Base-by-base conservation (phyloP, 2,113 vertebrate genomes). In the Elephas maximus region DNA sequence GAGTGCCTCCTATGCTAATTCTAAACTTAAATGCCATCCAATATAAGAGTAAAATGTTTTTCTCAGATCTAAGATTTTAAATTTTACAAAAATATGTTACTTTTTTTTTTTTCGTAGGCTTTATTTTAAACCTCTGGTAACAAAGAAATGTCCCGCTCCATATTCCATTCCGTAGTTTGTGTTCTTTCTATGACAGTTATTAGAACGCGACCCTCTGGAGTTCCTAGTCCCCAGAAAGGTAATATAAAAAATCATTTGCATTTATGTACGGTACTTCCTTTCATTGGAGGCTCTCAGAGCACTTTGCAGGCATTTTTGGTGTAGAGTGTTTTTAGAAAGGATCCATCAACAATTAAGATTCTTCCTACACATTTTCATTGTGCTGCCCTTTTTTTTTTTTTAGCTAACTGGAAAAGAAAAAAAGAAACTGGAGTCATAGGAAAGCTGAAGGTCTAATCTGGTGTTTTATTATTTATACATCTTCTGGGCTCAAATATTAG, bases 11-110 rank as follows among this genome's bases (percentile, higher is more conserved):
- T 53, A 89, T 30, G 37, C 51, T 57, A 82, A 84, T 89, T 96
- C 26, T 94, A 96, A 95, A 88, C 71, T 90, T 69, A 87, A 44
- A 84, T 94, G n/a, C 44, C 26, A 78, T 96, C 65, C 95, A 97
- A 93, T 93, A 90, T 90, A 87, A 71, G 28, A 91, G 33, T 81
- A 91, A 93, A 15, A 18, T 21, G 81, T 41, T 94, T 57, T 57
- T 33, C 21, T 90, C 37, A 84, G 18, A 18, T 88, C 48, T 85
- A 9, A 37, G 96, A 73, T 65, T 86, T 88, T 82, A 97, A 88
- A 57, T 63, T 83, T 51, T 88, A 76, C 24, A 84, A 93, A 86
- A 81, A 28, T 44, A 41, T 82, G 17, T 30, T 65, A 30, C 17
- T 8, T 51, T 15, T 83, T 94, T 93, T 45, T 91, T 67, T 67